Percentiles rank a stretch among this genome's conserved stretches.
phyloP scores from a whole-genome alignment of 2,888 invertebrate genomes.

The Leptarthrus brevirostris region DNA sequence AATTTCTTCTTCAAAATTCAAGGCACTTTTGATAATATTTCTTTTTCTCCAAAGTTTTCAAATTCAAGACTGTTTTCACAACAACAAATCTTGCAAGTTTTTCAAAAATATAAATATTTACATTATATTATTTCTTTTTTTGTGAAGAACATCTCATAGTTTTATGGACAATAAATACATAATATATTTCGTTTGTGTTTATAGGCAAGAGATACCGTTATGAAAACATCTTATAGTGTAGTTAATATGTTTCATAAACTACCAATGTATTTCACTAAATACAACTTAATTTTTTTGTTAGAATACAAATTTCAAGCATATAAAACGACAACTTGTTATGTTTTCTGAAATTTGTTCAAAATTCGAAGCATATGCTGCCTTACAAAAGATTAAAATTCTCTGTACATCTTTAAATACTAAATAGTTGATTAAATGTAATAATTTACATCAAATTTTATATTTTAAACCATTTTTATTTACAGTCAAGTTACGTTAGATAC shows the following conservation, averaged over 20 bases:
- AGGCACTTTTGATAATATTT: conserved; percentile 45
- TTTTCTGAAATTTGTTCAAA: background rate
- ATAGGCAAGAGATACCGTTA: too few relatives aligned
- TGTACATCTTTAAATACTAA: conserved; percentile 22
- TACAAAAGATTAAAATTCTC: conserved; percentile 30
- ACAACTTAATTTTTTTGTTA: conserved; percentile 22
- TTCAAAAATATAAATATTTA: conserved; percentile 4
- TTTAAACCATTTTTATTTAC: background rate
- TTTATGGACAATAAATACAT: too few relatives aligned
- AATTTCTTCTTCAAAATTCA: conserved; percentile 31
- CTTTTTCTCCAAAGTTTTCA: conserved; percentile 11
- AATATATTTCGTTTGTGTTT: too few relatives aligned
- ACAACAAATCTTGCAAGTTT: background rate
- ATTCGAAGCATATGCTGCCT: background rate
- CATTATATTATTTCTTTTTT: too few relatives aligned
- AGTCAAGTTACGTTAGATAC: too few relatives aligned
- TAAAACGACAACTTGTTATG: conserved; percentile 19
- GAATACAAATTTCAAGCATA: conserved; percentile 16
- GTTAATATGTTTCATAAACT: too few relatives aligned
- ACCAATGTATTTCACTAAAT: background rate
- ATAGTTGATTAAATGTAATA: conserved; percentile 5
- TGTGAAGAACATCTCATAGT: too few relatives aligned
- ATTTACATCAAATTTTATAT: background rate
- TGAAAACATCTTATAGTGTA: too few relatives aligned
- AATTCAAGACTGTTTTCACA: background rate